phyloP scores from a whole-genome alignment of 2,888 invertebrate species.

The Sarcophaga subvicina region DNA sequence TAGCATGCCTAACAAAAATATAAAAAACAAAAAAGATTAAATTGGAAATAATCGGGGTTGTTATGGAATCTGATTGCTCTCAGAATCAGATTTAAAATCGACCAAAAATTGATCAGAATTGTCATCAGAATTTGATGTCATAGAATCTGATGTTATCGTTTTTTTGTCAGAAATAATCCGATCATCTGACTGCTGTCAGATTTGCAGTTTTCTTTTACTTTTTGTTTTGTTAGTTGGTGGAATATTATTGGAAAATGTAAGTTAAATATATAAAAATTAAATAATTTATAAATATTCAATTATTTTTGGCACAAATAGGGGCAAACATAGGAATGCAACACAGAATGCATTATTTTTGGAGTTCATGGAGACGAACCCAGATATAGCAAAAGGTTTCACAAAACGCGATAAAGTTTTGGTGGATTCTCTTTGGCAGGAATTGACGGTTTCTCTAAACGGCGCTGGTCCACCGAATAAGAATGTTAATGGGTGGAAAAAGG shows the following conservation, averaged over 20 bases:
- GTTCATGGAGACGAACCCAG: constrained; percentile 35
- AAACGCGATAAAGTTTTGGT: constrained; percentile 40
- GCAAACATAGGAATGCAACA: constrained; percentile 6
- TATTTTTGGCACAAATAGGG: neutral
- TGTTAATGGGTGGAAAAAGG: constrained; percentile 31
- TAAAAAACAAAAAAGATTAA: neutral
- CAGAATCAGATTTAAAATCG: too few species aligned
- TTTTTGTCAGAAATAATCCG: too few species aligned
- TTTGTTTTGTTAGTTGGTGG: too few species aligned
- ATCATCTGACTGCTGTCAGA: too few species aligned
- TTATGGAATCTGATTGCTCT: too few species aligned
- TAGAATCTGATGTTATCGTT: too few species aligned
- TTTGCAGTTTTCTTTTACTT: too few species aligned
- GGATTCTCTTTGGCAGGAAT: constrained; percentile 42
- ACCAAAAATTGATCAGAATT: too few species aligned
- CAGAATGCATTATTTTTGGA: constrained; percentile 23
- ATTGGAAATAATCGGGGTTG: neutral
- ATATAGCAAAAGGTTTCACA: constrained; percentile 35
- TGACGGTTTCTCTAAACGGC: constrained; percentile 39
- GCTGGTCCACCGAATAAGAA: constrained; percentile 11
- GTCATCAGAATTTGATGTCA: too few species aligned
- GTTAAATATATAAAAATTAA: too few species aligned
- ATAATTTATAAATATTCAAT: too few species aligned
- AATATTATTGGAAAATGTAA: too few species aligned
- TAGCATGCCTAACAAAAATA: neutral